phyloP scores from a whole-genome alignment of 2,888 invertebrate genomes.

The Scrobipalpa atriplicella region DNA sequence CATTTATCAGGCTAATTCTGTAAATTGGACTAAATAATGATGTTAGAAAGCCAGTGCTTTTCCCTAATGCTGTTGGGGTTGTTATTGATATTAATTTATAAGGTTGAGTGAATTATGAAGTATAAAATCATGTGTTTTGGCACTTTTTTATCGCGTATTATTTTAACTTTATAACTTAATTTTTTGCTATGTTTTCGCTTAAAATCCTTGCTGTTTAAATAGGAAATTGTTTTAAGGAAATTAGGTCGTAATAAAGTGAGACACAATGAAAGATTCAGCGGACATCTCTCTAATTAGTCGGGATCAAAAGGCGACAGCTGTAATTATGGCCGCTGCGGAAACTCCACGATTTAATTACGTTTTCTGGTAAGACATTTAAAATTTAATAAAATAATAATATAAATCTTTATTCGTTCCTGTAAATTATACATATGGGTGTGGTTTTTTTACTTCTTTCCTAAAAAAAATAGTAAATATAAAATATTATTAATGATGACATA shows the following conservation, averaged over 20 bases:
- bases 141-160: not conserved
- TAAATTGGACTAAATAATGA: constrained; percentile 80
- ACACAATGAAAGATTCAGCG: constrained; percentile 25
- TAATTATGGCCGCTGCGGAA: constrained; percentile 12
- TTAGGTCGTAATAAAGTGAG: constrained; percentile 28
- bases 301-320: constrained; percentile 29
- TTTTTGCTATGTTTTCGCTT: not conserved
- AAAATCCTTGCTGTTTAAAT: not conserved
- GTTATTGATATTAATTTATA: constrained; percentile 61
- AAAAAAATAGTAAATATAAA: too few relatives aligned
- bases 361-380: constrained; percentile 1
- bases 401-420: too few relatives aligned
- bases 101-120: constrained; percentile 59
- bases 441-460: too few relatives aligned
- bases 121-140: not conserved
- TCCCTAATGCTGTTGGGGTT: constrained; percentile 59
- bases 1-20: constrained; percentile 79
- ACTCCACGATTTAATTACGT: constrained; percentile 16
- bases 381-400: too few relatives aligned
- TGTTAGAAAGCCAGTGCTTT: constrained; percentile 63
- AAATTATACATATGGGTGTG: too few relatives aligned
- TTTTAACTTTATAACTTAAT: not conserved
- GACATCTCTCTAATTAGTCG: constrained; percentile 25
- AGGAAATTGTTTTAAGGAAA: constrained; percentile 24
- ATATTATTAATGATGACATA: too few relatives aligned